Conservation (phyloP, 1,140 invertebrate genomes). For the Neodiprion virginianus region DNA sequence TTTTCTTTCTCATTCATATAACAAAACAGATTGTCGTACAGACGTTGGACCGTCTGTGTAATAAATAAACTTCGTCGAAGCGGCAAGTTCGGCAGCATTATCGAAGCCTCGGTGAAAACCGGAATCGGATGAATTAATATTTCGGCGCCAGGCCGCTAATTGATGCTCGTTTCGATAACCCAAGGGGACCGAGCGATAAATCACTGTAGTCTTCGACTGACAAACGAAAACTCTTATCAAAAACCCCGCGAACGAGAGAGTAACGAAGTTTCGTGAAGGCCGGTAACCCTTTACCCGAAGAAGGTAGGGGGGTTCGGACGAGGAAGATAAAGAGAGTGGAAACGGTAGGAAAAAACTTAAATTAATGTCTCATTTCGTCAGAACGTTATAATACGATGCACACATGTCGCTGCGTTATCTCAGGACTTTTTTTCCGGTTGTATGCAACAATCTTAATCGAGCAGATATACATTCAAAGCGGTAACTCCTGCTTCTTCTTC, state of each 20-base stretch:
- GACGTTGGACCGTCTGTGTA: no score
- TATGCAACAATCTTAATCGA: neutral
- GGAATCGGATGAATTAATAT: constrained; percentile 7
- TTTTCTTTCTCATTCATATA: no score
- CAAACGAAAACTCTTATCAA: constrained; percentile 5
- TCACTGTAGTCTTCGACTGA: neutral
- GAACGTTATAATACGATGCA: neutral
- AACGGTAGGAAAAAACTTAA: neutral
- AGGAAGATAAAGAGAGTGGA: neutral
- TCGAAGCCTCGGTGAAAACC: neutral
- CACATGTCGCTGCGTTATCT: neutral
- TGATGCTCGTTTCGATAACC: neutral
- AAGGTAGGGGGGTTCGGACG: neutral
- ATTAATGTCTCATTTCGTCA: neutral
- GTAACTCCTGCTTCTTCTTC: neutral
- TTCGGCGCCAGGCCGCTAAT: constrained; percentile 3
- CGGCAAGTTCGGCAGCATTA: no score
- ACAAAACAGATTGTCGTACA: no score
- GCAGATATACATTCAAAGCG: neutral
- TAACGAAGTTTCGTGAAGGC: neutral
- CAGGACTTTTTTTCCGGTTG: neutral
- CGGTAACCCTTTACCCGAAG: neutral
- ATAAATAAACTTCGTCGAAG: no score
- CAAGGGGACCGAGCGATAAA: neutral
- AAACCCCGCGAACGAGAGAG: neutral